These are phyloP conservation scores for Anolis apletophallus DNA, from an alignment of 2,797 vertebrate genomes.

Conservation along the genomic window DNA sequence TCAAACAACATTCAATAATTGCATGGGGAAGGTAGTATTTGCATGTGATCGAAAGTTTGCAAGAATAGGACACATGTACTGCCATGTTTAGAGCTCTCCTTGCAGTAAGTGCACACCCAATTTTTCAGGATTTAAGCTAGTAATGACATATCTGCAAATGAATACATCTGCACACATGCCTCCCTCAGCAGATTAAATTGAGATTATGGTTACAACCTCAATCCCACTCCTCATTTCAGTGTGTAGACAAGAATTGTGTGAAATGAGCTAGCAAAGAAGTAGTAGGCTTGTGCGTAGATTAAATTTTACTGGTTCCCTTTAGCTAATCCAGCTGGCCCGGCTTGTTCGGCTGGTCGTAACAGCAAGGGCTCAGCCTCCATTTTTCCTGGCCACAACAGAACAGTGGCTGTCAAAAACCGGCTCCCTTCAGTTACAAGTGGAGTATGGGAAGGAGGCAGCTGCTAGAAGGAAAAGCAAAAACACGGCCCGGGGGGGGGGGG, in stretches of 20 bases:
- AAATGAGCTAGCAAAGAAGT: background rate
- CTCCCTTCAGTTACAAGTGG: no score
- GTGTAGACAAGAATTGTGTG: background rate
- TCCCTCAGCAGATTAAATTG: background rate
- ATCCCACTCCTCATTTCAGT: background rate
- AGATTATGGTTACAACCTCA: no score
- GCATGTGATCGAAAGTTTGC: background rate
- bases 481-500: no score
- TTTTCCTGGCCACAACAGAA: no score
- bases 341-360: no score
- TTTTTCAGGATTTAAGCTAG: background rate
- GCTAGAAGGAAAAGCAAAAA: no score
- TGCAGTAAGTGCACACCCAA: background rate
- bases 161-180: background rate
- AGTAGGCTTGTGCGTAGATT: no score
- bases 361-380: no score
- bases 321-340: no score
- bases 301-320: no score
- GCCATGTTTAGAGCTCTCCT: background rate
- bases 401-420: no score
- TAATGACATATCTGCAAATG: background rate
- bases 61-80: background rate
- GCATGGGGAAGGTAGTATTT: background rate
- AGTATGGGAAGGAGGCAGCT: no score
- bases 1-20: background rate